Evolutionary conservation across 2,797 vertebrate species (phyloP).

Genomic region (Eulemur albifrons): DNA sequence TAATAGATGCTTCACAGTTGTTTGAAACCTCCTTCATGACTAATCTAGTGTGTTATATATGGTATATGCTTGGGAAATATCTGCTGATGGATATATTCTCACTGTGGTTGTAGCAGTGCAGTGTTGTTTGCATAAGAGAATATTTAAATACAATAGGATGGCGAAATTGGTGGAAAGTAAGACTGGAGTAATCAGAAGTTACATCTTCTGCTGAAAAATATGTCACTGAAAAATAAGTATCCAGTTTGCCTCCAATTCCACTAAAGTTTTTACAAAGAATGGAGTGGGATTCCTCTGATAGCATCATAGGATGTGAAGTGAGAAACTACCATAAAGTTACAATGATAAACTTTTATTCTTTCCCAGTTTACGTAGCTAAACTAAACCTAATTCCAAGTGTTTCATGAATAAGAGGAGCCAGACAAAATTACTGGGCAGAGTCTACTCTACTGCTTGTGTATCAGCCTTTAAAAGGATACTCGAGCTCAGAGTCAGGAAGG

Average conservation of each 20-base stretch:
- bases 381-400: not conserved
- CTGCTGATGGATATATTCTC: not conserved
- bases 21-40: not conserved
- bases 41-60: not conserved
- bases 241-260: not conserved
- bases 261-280: not conserved
- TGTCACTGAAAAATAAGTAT: not conserved
- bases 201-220: not conserved
- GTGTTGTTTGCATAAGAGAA: not conserved
- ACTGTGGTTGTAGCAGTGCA: not conserved
- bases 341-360: constrained; percentile 10
- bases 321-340: not conserved
- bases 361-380: not conserved
- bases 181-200: not conserved
- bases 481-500: not conserved
- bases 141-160: not conserved
- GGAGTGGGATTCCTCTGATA: not conserved
- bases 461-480: not conserved
- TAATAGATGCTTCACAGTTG: not conserved
- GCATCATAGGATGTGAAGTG: not conserved
- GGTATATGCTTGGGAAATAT: not conserved
- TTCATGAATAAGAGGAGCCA: not conserved
- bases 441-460: not conserved
- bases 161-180: not conserved
- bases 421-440: not conserved